Conservation (phyloP, 2,113 vertebrate genomes). For the Macroglossus sobrinus region DNA sequence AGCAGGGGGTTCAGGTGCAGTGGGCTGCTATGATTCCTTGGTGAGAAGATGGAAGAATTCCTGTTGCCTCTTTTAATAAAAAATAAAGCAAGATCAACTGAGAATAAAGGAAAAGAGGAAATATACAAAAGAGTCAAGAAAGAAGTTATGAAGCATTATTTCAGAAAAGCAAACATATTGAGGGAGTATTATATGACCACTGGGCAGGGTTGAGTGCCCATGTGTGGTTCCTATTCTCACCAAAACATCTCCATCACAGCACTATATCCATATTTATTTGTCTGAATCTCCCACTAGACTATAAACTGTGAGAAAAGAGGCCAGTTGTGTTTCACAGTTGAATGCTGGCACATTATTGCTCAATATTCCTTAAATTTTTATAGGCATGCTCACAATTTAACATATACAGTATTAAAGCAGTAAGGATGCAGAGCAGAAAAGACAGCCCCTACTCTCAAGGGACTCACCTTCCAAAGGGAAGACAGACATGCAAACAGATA, state of each 20-base stretch:
- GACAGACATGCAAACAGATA: background rate
- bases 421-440: background rate
- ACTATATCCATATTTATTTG: background rate
- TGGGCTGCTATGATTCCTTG: background rate
- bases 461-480: background rate
- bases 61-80: background rate
- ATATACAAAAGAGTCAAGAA: background rate
- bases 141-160: background rate
- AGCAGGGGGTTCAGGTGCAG: background rate
- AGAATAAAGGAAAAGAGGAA: slow-evolving; percentile 5
- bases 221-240: background rate
- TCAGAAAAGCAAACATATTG: background rate
- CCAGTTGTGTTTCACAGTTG: background rate
- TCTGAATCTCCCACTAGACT: background rate
- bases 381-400: background rate
- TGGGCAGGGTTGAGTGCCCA: background rate
- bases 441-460: background rate
- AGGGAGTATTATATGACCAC: background rate
- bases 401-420: background rate
- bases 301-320: background rate
- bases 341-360: background rate
- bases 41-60: background rate
- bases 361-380: background rate
- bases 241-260: background rate
- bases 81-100: slow-evolving; percentile 16